Evolutionary conservation across 1,140 invertebrate species (phyloP).

Genomic region (Frieseomelitta varia): DNA sequence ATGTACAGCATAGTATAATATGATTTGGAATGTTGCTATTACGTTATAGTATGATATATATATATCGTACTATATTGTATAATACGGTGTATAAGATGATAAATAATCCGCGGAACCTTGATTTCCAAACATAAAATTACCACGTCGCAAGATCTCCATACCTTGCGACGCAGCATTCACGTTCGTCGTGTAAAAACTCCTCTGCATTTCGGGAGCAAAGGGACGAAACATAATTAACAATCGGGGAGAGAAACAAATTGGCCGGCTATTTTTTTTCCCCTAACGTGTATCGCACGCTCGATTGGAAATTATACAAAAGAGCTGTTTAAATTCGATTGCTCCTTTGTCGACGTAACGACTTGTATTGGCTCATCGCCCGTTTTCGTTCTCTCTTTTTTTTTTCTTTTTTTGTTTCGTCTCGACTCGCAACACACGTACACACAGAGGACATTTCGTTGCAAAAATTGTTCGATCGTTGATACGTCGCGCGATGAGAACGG

Average conservation of each 20-base stretch:
- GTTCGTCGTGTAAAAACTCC: neutral
- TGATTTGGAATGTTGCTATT: too few species aligned
- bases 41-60: too few species aligned
- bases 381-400: neutral
- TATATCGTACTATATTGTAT: too few species aligned
- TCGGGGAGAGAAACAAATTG: neutral
- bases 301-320: neutral
- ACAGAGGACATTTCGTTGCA: neutral
- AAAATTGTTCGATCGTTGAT: slow-evolving; percentile 18
- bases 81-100: too few species aligned
- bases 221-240: neutral
- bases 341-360: neutral
- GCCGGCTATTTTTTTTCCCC: neutral
- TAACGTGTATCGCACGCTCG: neutral
- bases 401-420: neutral
- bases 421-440: neutral
- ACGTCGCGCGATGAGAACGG: neutral
- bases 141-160: too few species aligned
- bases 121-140: too few species aligned
- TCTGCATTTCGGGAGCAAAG: neutral
- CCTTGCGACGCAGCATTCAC: too few species aligned
- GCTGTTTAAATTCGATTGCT: neutral
- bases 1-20: too few species aligned
- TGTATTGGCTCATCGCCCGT: neutral
- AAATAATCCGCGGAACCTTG: too few species aligned